Conservation (phyloP, 1,140 invertebrate species). For the Orchestia grillus region DNA sequence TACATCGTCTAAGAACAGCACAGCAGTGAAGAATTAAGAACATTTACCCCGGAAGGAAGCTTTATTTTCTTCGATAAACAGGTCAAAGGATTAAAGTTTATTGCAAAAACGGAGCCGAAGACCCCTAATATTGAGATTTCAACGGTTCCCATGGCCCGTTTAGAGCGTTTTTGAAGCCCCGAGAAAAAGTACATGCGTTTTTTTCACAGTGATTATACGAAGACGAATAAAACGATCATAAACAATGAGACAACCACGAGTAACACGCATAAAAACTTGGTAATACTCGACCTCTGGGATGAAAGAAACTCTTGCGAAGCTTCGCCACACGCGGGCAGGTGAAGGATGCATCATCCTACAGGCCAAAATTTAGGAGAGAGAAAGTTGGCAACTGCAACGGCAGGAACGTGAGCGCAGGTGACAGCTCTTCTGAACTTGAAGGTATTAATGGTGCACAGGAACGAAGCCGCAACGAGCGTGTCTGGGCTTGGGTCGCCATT, state of each 20-base stretch:
- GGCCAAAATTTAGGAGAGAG: conserved; percentile 16
- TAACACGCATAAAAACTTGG: background rate
- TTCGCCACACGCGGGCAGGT: background rate
- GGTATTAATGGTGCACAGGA: background rate
- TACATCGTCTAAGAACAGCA: too few relatives aligned
- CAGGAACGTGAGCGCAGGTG: background rate
- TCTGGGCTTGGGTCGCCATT: background rate
- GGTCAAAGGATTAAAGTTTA: too few relatives aligned
- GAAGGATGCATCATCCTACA: conserved; percentile 24
- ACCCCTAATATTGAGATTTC: background rate
- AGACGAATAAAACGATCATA: background rate
- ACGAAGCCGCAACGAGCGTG: background rate
- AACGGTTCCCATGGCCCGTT: background rate
- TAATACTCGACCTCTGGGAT: background rate
- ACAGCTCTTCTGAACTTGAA: background rate
- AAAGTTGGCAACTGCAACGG: background rate
- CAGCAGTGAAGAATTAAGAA: too few relatives aligned
- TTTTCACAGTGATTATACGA: background rate
- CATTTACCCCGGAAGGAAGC: too few relatives aligned
- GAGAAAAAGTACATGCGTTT: background rate
- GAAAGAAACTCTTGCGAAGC: background rate
- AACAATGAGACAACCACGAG: background rate
- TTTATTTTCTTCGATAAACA: too few relatives aligned
- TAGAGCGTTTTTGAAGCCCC: background rate
- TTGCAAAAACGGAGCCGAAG: background rate